These are phyloP conservation scores for Sebastes variabilis DNA, from an alignment of 2,797 vertebrate species.

Conservation along the genomic window DNA sequence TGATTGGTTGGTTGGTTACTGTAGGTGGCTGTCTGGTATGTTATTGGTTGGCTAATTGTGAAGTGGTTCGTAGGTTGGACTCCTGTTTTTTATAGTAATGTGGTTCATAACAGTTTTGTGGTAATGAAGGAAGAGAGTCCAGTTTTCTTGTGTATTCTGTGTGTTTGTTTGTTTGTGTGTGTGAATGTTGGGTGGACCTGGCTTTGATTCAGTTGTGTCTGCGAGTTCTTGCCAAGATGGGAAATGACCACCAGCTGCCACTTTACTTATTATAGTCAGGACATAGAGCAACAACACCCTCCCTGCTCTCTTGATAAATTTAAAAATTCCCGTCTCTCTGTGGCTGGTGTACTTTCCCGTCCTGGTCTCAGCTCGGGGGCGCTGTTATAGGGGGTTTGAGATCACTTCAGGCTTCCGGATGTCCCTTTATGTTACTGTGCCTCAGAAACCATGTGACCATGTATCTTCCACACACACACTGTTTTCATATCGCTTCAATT, in stretches of 20 bases:
- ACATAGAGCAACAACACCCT: not conserved
- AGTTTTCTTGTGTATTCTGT: slow-evolving; percentile 1
- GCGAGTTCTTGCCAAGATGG: slow-evolving; percentile 14
- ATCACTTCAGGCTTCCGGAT: slow-evolving; percentile 65
- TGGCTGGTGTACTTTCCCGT: slow-evolving; percentile 21
- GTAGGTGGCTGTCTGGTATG: slow-evolving; percentile 8
- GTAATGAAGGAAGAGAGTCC: slow-evolving; percentile 42
- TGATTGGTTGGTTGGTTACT: slow-evolving; percentile 36
- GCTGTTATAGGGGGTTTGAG: slow-evolving; percentile 44
- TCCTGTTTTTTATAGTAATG: slow-evolving; percentile 13
- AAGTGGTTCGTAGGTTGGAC: not conserved
- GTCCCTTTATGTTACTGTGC: slow-evolving; percentile 61
- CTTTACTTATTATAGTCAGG: not conserved
- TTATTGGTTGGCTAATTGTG: slow-evolving; percentile 17
- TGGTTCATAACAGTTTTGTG: slow-evolving; percentile 50
- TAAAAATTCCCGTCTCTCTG: not conserved
- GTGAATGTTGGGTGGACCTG: slow-evolving; percentile 9
- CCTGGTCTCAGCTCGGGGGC: slow-evolving; percentile 30
- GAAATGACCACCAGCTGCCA: slow-evolving; percentile 33
- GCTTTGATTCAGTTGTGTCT: slow-evolving; percentile 34
- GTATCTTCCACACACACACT: slow-evolving; percentile 28
- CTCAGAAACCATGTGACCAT: slow-evolving; percentile 58
- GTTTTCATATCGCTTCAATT: slow-evolving; percentile 57
- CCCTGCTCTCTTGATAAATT: not conserved
- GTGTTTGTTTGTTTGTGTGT: slow-evolving; percentile 2